A percentile compares a stretch with the other conserved stretches of the same genome.
phyloP scores from a whole-genome alignment of 1,140 invertebrate species.

The Sesamia nonagrioides region DNA sequence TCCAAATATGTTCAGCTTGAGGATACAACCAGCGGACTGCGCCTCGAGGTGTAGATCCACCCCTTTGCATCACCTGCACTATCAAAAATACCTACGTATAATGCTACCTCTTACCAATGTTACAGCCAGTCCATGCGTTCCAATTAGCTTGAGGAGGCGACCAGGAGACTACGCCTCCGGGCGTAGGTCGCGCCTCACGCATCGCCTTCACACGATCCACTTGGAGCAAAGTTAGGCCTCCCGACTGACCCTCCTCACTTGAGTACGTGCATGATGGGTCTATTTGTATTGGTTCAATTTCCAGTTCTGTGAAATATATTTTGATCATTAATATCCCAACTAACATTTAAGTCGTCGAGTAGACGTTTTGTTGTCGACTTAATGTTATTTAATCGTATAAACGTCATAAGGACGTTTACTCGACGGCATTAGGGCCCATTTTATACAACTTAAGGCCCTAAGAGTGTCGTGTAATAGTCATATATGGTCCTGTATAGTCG shows the following conservation, averaged over 20 bases:
- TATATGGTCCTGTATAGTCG: too few species aligned
- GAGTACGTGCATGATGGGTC: conserved; percentile 50
- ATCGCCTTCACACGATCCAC: conserved; percentile 75
- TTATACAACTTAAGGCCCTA: too few species aligned
- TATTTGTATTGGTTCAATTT: conserved; percentile 73
- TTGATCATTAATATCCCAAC: too few species aligned
- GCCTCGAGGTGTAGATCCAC: conserved; percentile 88
- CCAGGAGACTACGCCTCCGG: conserved; percentile 96
- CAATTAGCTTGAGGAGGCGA: conserved; percentile 98
- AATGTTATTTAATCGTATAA: too few species aligned
- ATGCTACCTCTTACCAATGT: conserved; percentile 90
- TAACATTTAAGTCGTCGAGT: too few species aligned
- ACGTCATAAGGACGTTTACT: too few species aligned
- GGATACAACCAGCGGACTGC: conserved; percentile 98
- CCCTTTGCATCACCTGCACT: conserved; percentile 74
- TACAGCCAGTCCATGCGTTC: conserved; percentile 98
- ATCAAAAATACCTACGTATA: too few species aligned
- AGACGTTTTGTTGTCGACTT: too few species aligned
- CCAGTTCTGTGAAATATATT: conserved; percentile 63
- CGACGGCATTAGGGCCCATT: too few species aligned
- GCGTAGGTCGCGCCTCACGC: conserved; percentile 80
- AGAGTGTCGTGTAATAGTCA: too few species aligned
- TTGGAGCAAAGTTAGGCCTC: conserved; percentile 69
- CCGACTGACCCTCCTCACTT: conserved; percentile 55
- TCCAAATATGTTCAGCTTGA: conserved; percentile 97